These are phyloP conservation scores for Myrmecophaga tridactyla DNA, from an alignment of 2,113 vertebrate genomes.

Conservation along the genomic window DNA sequence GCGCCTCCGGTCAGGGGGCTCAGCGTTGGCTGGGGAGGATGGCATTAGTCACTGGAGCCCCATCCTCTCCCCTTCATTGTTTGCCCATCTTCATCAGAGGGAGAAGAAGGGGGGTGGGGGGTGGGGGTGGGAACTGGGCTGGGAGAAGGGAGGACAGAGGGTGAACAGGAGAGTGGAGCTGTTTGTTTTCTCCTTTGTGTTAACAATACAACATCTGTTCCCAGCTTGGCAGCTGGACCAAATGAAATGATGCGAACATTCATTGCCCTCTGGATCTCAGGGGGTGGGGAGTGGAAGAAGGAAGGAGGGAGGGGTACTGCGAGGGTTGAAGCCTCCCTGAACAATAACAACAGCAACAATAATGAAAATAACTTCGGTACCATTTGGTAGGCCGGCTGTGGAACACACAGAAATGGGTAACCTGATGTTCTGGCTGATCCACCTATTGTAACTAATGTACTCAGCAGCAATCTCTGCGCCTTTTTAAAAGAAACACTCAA, in stretches of 20 bases:
- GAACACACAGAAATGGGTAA: background rate
- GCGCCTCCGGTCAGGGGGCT: background rate
- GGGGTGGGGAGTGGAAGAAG: constrained; percentile 45
- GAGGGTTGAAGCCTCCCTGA: constrained; percentile 44
- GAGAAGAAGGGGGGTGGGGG: background rate
- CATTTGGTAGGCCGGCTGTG: background rate
- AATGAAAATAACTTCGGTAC: background rate
- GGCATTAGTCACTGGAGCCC: constrained; percentile 41
- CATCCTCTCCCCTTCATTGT: background rate
- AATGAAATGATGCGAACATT: constrained; percentile 80
- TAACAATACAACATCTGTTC: constrained; percentile 87
- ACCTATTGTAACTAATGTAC: background rate
- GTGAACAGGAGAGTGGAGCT: constrained; percentile 45
- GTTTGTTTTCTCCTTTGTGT: constrained; percentile 76
- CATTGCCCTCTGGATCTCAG: constrained; percentile 73
- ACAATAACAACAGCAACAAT: constrained; percentile 55
- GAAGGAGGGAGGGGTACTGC: background rate
- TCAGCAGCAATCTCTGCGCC: background rate
- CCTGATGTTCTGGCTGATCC: background rate
- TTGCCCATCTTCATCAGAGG: constrained; percentile 54
- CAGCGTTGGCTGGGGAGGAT: background rate
- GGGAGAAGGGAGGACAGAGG: background rate
- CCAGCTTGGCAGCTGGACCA: constrained; percentile 81
- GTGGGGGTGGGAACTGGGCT: background rate
- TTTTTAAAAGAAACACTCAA: constrained; percentile 24